Percentiles rank a stretch among this genome's conserved stretches.
phyloP scores from a whole-genome alignment of 2,888 invertebrate species.

The Gymnosoma rotundatum region DNA sequence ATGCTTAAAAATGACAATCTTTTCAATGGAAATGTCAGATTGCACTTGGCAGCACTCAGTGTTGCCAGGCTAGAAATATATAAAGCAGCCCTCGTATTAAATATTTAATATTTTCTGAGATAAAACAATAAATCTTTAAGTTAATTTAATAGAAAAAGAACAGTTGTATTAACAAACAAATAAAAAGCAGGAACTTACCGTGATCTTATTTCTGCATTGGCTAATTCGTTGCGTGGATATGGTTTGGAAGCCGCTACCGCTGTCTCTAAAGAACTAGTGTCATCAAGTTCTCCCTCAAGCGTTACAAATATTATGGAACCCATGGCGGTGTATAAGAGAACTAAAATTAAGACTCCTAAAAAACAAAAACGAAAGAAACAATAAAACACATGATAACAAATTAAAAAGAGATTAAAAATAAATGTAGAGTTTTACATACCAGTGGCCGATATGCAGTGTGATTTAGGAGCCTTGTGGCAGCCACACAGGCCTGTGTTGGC shows the following conservation, averaged over 20 bases:
- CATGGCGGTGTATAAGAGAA: constrained; percentile 94
- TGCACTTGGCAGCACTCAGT: no score
- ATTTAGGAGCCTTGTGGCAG: constrained; percentile 82
- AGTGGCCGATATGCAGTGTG: constrained; percentile 82
- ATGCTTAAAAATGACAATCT: no score
- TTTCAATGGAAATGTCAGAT: no score
- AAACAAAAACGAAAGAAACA: constrained; percentile 5
- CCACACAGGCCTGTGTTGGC: constrained; percentile 78
- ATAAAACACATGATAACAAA: not conserved
- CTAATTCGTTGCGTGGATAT: constrained; percentile 84
- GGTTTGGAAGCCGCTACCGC: constrained; percentile 87
- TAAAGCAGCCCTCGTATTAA: no score
- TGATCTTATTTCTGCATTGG: constrained; percentile 85
- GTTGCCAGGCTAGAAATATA: no score
- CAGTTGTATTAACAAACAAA: not conserved
- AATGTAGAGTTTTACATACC: constrained; percentile 74
- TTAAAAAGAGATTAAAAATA: not conserved
- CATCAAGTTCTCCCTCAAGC: constrained; percentile 87
- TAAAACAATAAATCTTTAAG: no score
- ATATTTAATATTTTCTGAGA: no score
- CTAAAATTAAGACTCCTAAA: constrained; percentile 85
- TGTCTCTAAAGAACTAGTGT: constrained; percentile 83
- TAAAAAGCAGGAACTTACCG: constrained; percentile 77
- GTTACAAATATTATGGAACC: constrained; percentile 96
- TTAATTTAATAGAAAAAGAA: no score